Conservation (phyloP, 2,797 vertebrate species). For the Anniella stebbinsi region DNA sequence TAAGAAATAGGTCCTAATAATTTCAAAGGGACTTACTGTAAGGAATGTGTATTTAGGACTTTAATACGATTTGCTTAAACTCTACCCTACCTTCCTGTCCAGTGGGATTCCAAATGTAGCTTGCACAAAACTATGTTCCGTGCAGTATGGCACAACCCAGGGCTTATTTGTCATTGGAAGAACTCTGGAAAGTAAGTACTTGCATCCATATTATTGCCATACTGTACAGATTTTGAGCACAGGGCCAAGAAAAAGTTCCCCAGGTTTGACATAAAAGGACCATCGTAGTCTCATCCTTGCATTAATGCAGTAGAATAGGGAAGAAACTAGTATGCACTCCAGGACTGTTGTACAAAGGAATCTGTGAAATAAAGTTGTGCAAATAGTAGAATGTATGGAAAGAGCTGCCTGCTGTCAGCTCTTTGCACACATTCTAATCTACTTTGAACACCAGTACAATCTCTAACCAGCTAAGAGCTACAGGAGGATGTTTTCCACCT, state of each 20-base stretch:
- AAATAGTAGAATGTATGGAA: no score
- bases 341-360: background rate
- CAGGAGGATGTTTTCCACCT: background rate
- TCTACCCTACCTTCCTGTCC: no score
- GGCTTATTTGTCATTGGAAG: conserved; percentile 8
- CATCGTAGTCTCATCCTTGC: background rate
- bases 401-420: background rate
- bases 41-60: background rate
- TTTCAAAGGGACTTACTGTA: background rate
- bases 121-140: background rate
- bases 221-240: background rate
- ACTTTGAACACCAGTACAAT: background rate
- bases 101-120: background rate
- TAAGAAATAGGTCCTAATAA: background rate
- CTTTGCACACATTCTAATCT: background rate
- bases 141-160: background rate
- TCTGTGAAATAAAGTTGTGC: background rate
- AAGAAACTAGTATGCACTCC: no score
- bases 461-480: background rate
- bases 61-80: background rate
- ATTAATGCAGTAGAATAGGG: background rate
- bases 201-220: background rate
- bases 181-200: background rate
- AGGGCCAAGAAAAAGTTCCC: background rate
- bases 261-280: background rate